These are phyloP conservation scores for Herpailurus yagouaroundi DNA, from an alignment of 2,113 vertebrate species.

Conservation along the genomic window DNA sequence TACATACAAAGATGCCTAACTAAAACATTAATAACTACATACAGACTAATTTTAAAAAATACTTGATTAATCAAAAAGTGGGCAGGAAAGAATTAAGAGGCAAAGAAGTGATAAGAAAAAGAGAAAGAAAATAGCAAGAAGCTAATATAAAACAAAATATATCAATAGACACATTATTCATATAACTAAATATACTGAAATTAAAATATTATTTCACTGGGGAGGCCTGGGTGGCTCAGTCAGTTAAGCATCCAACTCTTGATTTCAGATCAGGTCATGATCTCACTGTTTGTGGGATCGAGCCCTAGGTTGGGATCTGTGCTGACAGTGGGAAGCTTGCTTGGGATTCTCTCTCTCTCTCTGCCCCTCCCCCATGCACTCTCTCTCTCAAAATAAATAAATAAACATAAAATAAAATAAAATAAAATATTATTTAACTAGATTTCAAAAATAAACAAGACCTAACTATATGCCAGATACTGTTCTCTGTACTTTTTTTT, in stretches of 20 bases:
- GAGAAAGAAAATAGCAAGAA: neutral
- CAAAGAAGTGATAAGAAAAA: neutral
- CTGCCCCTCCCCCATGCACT: no score
- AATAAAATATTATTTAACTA: neutral
- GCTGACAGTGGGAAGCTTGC: no score
- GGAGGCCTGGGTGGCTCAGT: no score
- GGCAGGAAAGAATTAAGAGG: neutral
- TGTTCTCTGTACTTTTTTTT: neutral
- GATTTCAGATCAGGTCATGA: no score
- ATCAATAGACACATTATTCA: neutral
- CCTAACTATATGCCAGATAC: neutral
- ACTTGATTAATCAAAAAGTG: neutral
- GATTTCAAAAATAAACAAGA: neutral
- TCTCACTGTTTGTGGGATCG: no score
- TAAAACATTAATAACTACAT: slow-evolving; percentile 8
- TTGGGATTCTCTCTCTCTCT: no score
- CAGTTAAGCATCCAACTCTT: no score
- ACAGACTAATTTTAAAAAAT: neutral
- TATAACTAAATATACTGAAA: neutral
- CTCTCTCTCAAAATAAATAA: no score
- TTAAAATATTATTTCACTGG: neutral
- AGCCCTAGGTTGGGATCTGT: no score
- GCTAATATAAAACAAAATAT: neutral
- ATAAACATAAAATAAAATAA: neutral
- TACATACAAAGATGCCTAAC: neutral